phyloP scores from a whole-genome alignment of 2,888 invertebrate species.

The Platypus cylindrus region DNA sequence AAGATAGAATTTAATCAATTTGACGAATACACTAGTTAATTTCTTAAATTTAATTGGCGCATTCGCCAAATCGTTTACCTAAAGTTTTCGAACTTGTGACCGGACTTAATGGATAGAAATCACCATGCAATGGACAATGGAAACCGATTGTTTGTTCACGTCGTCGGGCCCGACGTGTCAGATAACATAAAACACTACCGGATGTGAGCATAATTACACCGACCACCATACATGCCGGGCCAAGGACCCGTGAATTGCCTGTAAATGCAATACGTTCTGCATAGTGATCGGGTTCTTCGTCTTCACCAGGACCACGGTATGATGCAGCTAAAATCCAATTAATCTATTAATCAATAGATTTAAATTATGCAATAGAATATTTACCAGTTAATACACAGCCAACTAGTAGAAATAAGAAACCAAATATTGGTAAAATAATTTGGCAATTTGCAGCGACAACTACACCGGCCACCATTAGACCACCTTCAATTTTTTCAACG shows the following conservation, averaged over 20 bases:
- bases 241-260: constrained; percentile 58
- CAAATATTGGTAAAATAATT: constrained; percentile 63
- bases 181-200: constrained; percentile 51
- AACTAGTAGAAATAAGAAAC: constrained; percentile 61
- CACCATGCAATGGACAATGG: constrained; percentile 66
- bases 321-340: constrained; percentile 47
- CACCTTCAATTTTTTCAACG: constrained; percentile 66
- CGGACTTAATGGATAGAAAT: constrained; percentile 63
- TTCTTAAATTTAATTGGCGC: too few species aligned
- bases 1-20: too few species aligned
- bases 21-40: too few species aligned
- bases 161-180: constrained; percentile 53
- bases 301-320: constrained; percentile 58
- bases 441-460: constrained; percentile 68
- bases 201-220: constrained; percentile 58
- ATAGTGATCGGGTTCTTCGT: constrained; percentile 59
- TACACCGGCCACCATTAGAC: constrained; percentile 62
- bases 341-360: neutral
- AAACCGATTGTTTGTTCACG: constrained; percentile 58
- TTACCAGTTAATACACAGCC: constrained; percentile 64
- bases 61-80: constrained; percentile 29
- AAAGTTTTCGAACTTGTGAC: constrained; percentile 38
- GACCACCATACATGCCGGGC: constrained; percentile 61
- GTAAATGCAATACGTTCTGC: constrained; percentile 60
- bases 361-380: constrained; percentile 15